These are phyloP conservation scores for Callipepla squamata DNA, from an alignment of 2,113 vertebrate species.

Conservation along the genomic window DNA sequence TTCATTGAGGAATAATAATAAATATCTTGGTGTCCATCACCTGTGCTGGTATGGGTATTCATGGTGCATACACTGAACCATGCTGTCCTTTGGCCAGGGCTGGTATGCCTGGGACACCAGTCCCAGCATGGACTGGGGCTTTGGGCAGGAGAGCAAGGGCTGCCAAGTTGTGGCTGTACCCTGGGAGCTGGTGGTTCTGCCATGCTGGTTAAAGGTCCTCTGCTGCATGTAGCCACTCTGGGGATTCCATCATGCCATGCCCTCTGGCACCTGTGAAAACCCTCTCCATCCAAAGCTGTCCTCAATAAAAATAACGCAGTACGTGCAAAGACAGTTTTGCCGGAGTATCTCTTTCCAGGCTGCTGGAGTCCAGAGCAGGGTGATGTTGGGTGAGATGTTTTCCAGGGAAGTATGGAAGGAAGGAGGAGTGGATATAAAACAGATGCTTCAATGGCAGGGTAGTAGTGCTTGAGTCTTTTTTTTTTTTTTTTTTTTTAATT, in stretches of 20 bases:
- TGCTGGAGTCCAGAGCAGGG: accelerated
- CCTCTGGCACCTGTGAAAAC: not conserved
- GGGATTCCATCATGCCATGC: not conserved
- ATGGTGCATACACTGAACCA: not conserved
- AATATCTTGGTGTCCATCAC: not conserved
- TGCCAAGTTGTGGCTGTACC: not conserved
- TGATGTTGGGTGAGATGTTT: not conserved
- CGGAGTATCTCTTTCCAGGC: not conserved
- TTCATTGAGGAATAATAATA: not conserved
- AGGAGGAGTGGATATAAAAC: constrained; percentile 1
- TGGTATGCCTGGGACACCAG: not conserved
- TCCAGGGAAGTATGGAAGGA: constrained; percentile 3
- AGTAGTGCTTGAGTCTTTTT: not conserved
- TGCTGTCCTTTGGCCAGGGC: not conserved
- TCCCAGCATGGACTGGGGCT: accelerated
- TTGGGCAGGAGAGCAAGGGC: not conserved
- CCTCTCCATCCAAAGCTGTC: not conserved
- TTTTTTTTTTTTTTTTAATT: not conserved
- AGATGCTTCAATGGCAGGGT: constrained; percentile 32
- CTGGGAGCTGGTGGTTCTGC: accelerated
- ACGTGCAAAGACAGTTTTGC: not conserved
- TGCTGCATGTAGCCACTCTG: not conserved
- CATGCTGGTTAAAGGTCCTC: not conserved
- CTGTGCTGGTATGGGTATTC: accelerated
- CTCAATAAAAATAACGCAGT: too few relatives aligned